Evolutionary conservation across 2,888 invertebrate genomes (phyloP).

Genomic region (Anthrax anthrax): DNA sequence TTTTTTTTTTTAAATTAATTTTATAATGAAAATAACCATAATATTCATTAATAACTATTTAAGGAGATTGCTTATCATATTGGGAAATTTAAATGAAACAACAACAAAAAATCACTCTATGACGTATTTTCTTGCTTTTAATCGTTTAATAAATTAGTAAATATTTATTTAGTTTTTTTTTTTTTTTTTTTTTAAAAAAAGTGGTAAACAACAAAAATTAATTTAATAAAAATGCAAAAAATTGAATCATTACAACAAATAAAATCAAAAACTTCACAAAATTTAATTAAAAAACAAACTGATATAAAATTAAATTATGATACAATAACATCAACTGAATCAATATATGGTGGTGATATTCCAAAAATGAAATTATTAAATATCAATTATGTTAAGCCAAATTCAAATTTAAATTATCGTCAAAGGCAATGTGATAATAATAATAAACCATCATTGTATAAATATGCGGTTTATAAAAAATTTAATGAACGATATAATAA

Average conservation of each 20-base stretch:
- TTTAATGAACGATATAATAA: slow-evolving; percentile 5
- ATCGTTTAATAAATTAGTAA: too few relatives aligned
- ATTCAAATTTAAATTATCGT: slow-evolving; percentile 14
- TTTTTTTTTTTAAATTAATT: too few relatives aligned
- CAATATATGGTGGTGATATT: slow-evolving; percentile 25
- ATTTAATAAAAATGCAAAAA: slow-evolving; percentile 5
- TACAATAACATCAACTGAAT: background rate
- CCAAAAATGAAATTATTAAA: slow-evolving; percentile 33
- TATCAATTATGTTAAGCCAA: slow-evolving; percentile 31
- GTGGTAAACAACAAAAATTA: too few relatives aligned
- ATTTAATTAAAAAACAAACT: background rate
- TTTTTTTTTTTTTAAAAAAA: background rate
- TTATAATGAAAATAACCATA: too few relatives aligned
- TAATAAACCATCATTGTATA: slow-evolving; percentile 4
- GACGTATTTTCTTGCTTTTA: too few relatives aligned
- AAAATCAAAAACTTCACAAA: background rate
- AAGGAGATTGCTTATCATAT: too few relatives aligned
- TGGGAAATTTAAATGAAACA: too few relatives aligned
- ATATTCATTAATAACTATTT: too few relatives aligned
- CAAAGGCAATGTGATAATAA: background rate
- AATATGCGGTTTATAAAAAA: slow-evolving; percentile 13
- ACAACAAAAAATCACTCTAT: too few relatives aligned
- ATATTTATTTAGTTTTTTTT: background rate
- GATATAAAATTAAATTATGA: background rate
- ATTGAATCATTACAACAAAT: background rate